Conservation (phyloP, 2,888 invertebrate genomes). For the Empis stercorea region DNA sequence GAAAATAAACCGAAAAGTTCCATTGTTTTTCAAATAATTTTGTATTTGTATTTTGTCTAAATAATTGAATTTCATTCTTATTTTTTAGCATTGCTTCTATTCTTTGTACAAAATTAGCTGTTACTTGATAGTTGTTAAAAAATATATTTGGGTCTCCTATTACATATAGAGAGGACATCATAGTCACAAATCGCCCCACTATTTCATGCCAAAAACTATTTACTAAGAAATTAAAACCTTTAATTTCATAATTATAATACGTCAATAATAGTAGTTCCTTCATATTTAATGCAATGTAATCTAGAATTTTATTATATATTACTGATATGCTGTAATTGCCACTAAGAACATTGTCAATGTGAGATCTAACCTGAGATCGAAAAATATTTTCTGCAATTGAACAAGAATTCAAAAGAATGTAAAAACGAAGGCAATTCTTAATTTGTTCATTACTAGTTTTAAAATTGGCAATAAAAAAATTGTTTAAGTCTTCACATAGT, state of each 20-base stretch:
- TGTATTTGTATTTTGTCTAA: slow-evolving; percentile 53
- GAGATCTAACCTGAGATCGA: slow-evolving; percentile 40
- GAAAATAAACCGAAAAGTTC: slow-evolving; percentile 85
- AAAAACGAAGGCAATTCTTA: slow-evolving; percentile 39
- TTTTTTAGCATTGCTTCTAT: slow-evolving; percentile 47
- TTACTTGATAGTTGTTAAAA: slow-evolving; percentile 61
- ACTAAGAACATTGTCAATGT: no score
- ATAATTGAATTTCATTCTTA: slow-evolving; percentile 41
- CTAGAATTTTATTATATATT: slow-evolving; percentile 51
- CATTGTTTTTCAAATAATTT: slow-evolving; percentile 64
- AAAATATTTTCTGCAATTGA: slow-evolving; percentile 55
- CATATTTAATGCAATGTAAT: slow-evolving; percentile 51
- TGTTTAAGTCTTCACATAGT: no score
- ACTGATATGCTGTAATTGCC: slow-evolving; percentile 39
- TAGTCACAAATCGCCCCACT: slow-evolving; percentile 58
- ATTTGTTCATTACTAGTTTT: no score
- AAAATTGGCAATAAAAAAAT: no score
- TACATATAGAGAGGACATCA: slow-evolving; percentile 66
- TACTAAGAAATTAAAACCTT: slow-evolving; percentile 57
- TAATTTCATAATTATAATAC: slow-evolving; percentile 28
- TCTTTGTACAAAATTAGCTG: slow-evolving; percentile 53
- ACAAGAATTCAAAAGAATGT: slow-evolving; percentile 47
- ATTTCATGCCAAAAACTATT: slow-evolving; percentile 74
- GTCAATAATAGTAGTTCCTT: slow-evolving; percentile 38
- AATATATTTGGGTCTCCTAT: slow-evolving; percentile 78